Conservation (phyloP, 2,888 invertebrate genomes). For the Fabriciana adippe region DNA sequence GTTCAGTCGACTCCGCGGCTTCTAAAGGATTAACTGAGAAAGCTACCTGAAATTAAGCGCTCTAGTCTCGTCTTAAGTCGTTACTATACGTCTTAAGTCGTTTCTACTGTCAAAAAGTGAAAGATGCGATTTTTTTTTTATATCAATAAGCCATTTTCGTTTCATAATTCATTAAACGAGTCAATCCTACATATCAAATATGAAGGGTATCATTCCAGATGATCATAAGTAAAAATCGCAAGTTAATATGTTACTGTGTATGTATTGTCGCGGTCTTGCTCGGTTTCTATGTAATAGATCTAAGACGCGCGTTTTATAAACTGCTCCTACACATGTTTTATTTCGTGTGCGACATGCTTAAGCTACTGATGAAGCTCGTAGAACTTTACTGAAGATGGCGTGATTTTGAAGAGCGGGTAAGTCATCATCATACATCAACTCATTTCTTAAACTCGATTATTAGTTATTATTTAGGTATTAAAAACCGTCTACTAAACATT, state of each 20-base stretch:
- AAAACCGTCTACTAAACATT: no score
- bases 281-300: slow-evolving; percentile 62
- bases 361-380: slow-evolving; percentile 71
- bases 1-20: slow-evolving; percentile 9
- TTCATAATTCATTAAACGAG: not conserved
- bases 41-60: not conserved
- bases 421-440: not conserved
- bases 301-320: slow-evolving; percentile 70
- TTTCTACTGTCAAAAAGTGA: not conserved
- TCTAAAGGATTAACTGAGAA: slow-evolving; percentile 5
- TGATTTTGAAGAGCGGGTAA: slow-evolving; percentile 35
- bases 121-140: no score
- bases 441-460: no score
- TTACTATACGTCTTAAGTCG: not conserved
- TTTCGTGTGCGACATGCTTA: slow-evolving; percentile 68
- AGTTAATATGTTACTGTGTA: slow-evolving; percentile 58
- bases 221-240: slow-evolving; percentile 66
- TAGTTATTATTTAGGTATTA: no score
- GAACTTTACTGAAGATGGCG: slow-evolving; percentile 64
- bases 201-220: slow-evolving; percentile 57
- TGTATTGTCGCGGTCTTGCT: slow-evolving; percentile 54
- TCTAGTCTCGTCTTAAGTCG: not conserved
- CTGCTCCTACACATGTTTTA: slow-evolving; percentile 68
- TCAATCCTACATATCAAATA: not conserved
- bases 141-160: not conserved